Evolutionary conservation across 2,113 vertebrate genomes (phyloP), one percentile per base, ranked within the genome.

Genomic region (Pteronura brasiliensis): DNA sequence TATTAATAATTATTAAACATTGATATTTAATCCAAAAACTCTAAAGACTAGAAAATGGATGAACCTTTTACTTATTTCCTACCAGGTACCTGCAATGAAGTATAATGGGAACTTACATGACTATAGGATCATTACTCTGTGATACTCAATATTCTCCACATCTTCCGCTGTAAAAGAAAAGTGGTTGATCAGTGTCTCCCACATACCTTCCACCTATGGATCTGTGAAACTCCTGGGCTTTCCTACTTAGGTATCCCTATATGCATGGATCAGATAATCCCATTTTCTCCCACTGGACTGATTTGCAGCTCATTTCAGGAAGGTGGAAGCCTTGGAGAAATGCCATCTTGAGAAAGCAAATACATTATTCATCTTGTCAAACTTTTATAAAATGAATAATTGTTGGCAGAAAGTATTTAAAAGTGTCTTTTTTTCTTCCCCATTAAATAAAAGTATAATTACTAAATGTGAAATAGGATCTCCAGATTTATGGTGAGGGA

Each of bases 401-500:
- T 90, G 47, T 96, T 96, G 57, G 82, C 72, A 89, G 72, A 95
- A 96, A 95, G 61, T 95, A 97, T 96, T 98, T 95, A 57, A 97
- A 96, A 97, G 91, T 97, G 31, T 90, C 67, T 72, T 95, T 96
- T 79, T 95, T 91, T 57, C 95, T 89, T 86, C 27, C 31, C 27
- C 14, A 12, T 97, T 96, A 96, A 97, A 87, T 96, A 92, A 93
- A 97, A 96, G n/a, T 67, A 74, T 97, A 96, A 95, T 93, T 98
- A 87, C 55, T 92, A 93, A 97, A 87, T 80, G 55, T 95, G 67
- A 69, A 96, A 47, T 92, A 74, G 79, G 47, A 86, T 74, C 92
- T 98, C 39, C 31, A 96, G 86, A 95, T 92, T 97, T 90, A 96
- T 93, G 79, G 61, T 92, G 90, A 97, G 86, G 67, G 95, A 97